Base-by-base conservation (phyloP, 2,113 vertebrate species). In the Xiphophorus hellerii region DNA sequence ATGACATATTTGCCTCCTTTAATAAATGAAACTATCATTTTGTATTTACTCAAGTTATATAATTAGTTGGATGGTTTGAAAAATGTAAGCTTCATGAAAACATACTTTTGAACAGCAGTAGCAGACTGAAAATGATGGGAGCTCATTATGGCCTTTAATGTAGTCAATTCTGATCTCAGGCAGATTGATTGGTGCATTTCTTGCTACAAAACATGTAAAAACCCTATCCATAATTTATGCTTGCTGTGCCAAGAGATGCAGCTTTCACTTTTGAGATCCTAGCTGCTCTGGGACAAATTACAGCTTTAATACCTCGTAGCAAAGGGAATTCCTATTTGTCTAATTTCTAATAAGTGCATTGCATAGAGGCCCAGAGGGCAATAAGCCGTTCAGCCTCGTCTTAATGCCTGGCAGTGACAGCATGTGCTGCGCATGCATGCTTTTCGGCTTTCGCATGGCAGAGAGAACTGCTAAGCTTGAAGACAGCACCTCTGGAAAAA, bases 351-450 rank as follows among this genome's bases (percentile, higher is more conserved):
- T 70, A 75, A 80, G 28, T 39, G 73, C 37, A 30, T 60, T n/a
- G 64, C 73, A 33, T 66, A 5, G 70, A 80, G 22, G 17, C 68
- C 65, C 31, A 25, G 62, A 73, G 67, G 72, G 51, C 62, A 73
- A 79, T 31, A 73, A 60, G 48, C 58, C 78, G 35, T 70, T 75
- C 84, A 86, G 76, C 86, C 81, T 85, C 15, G 42, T 62, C 30
- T 44, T 60, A n/a, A 28, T 28, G 77, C 62, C 54, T 62, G 5
- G 5, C 60, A 63, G 71, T 1, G 5, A 27, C 37, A 9, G 35
- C n/a, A 13, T 62, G n/a, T 42, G 3, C 72, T 74, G 79, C 35
- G 44, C 44, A 69, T 69, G 27, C 0, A 1, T 64, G 65, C 30
- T 44, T 42, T 60, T 25, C 4, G 17, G 12, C 33, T 61, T 0